Evolutionary conservation across 2,113 vertebrate species (phyloP).

Genomic region (Leptobrachium leishanense): DNA sequence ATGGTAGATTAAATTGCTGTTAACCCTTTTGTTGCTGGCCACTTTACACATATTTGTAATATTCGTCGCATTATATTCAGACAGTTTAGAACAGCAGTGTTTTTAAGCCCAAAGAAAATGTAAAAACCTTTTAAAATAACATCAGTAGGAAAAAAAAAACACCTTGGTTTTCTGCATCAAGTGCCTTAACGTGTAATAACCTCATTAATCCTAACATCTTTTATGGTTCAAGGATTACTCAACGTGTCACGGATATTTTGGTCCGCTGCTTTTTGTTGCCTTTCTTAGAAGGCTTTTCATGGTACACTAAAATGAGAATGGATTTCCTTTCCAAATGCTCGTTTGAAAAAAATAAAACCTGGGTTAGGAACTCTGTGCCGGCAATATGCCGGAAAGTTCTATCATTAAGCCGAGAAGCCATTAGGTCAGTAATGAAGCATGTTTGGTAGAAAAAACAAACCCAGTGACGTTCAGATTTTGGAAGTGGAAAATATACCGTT

Average conservation of each 20-base stretch:
- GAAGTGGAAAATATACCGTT: too few relatives aligned
- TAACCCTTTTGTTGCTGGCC: too few relatives aligned
- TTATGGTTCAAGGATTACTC: slow-evolving; percentile 18
- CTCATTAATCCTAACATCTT: not conserved
- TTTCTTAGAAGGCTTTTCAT: slow-evolving; percentile 12
- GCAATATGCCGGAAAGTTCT: slow-evolving; percentile 7
- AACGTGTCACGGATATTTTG: slow-evolving; percentile 24
- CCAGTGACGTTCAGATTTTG: too few relatives aligned
- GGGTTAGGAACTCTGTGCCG: slow-evolving; percentile 3
- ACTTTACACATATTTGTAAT: too few relatives aligned
- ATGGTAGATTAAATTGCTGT: too few relatives aligned
- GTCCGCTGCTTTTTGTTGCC: not conserved
- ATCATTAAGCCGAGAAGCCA: not conserved
- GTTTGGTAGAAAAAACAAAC: not conserved
- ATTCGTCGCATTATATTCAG: too few relatives aligned
- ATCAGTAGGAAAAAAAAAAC: too few relatives aligned
- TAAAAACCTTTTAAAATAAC: too few relatives aligned
- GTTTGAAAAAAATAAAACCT: slow-evolving; percentile 9
- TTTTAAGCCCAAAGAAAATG: too few relatives aligned
- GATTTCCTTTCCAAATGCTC: slow-evolving; percentile 32
- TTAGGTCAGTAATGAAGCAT: not conserved
- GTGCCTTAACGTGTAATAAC: not conserved
- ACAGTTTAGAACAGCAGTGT: too few relatives aligned
- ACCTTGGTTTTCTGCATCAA: not conserved
- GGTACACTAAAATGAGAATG: slow-evolving; percentile 11